Evolutionary conservation across 2,888 invertebrate genomes (phyloP), one percentile per base, ranked within the genome.

Genomic region (Zygaena filipendulae): DNA sequence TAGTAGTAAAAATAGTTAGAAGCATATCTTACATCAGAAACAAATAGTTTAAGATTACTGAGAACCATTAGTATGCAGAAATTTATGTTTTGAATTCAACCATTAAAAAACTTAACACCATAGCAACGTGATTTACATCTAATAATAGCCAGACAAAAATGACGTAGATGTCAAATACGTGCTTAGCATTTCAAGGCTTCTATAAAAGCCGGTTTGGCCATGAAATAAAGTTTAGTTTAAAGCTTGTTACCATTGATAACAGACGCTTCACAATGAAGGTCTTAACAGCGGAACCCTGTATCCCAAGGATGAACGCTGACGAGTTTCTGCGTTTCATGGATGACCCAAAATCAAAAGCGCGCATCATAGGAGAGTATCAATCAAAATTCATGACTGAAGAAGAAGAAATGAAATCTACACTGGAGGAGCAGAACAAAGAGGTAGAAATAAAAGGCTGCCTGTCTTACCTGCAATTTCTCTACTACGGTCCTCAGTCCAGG

Each of bases 391-490:
- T n/a, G 25, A 25, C 9, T 4, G n/a, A 25, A 25, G 24, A 10
- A 25, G 24, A 25, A 25, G 16, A 25, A 14, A 13, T 25, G n/a
- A 13, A 25, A 13, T 21, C 13, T 21, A 21, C 21, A 8, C 14
- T 21, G 20, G n/a, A n/a, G n/a, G 21, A 27, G 27, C 13, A 27
- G 27, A 27, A 13, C 21, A 21, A 21, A 21, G 21, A 27, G 21
- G 13, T 21, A 3, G 13, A 27, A 4, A 21, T 27, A 20, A 21
- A 9, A 21, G 27, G 27, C 27, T 27, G 27, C 27, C 13, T 27
- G 21, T 27, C 13, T 21, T 27, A 27, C 9, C 27, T 27, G 21
- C 27, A 27, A 13, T 27, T 27, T 27, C 27, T 27, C 13, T 27
- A 27, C 27, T 27, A 20, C 20, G 21, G 21, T 27, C 27, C 27